Percentiles rank a stretch among this genome's conserved stretches.
Conservation (phyloP, 1,140 invertebrate genomes). For the Chironomus tepperi region DNA sequence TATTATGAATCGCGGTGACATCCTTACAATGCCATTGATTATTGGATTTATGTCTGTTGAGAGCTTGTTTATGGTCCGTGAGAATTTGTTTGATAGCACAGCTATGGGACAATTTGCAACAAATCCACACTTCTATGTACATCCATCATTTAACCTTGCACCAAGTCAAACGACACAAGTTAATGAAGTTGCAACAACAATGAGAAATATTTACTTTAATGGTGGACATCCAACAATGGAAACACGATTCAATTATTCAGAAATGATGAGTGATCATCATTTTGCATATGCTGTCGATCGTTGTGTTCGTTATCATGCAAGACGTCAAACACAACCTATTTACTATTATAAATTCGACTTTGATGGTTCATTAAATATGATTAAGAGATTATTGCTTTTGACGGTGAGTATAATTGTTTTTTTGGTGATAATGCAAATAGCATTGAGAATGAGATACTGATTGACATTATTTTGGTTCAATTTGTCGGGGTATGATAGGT, state of each 20-base stretch:
- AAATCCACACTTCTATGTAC: slow-evolving; percentile 21
- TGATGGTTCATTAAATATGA: slow-evolving; percentile 23
- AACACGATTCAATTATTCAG: background rate
- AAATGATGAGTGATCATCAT: slow-evolving; percentile 15
- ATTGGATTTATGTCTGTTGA: slow-evolving; percentile 27
- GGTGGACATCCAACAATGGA: background rate
- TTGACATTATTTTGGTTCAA: too few relatives aligned
- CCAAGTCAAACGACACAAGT: background rate
- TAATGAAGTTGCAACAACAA: slow-evolving; percentile 18
- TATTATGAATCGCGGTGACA: slow-evolving; percentile 26
- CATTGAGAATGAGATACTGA: too few relatives aligned
- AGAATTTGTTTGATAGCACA: background rate
- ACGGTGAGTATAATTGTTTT: background rate
- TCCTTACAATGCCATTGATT: slow-evolving; percentile 28
- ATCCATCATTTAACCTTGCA: background rate
- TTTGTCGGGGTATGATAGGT: too few relatives aligned
- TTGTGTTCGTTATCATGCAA: background rate
- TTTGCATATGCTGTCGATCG: slow-evolving; percentile 18
- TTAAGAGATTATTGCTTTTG: slow-evolving; percentile 18
- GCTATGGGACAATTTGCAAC: background rate
- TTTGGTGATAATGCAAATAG: too few relatives aligned
- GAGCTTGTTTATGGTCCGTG: slow-evolving; percentile 16
- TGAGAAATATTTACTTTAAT: slow-evolving; percentile 19
- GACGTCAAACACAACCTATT: slow-evolving; percentile 5
- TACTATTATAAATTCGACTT: slow-evolving; percentile 25